A percentile compares a stretch with the other conserved stretches of the same genome.
These are phyloP conservation scores for Saccopteryx bilineata DNA, from an alignment of 2,113 vertebrate species.

Conservation along the genomic window DNA sequence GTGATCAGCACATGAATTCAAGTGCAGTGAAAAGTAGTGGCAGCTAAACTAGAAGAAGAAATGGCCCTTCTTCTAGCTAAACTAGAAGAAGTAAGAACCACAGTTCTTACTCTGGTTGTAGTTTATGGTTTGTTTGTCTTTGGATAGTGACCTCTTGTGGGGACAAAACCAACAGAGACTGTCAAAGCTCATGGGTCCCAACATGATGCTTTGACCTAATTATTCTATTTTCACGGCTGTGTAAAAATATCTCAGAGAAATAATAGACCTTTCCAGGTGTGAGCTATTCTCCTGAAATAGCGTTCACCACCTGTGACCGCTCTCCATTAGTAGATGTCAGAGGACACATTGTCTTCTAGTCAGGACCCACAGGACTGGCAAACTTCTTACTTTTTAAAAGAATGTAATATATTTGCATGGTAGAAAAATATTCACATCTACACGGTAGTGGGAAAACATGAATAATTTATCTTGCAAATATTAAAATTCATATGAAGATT, in stretches of 20 bases:
- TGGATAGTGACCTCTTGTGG: conserved; percentile 69
- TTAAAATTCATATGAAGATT: conserved; percentile 35
- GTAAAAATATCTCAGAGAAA: conserved; percentile 74
- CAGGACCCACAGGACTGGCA: conserved; percentile 48
- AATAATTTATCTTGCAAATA: conserved; percentile 49
- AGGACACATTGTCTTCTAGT: conserved; percentile 75
- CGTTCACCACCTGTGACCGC: conserved; percentile 77
- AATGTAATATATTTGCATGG: conserved; percentile 20
- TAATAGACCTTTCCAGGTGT: conserved; percentile 82
- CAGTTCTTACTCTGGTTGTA: not conserved
- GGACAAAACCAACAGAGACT: conserved; percentile 59
- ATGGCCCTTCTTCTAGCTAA: not conserved
- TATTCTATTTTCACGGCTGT: conserved; percentile 80
- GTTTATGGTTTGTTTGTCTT: conserved; percentile 75
- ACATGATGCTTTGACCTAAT: conserved; percentile 82
- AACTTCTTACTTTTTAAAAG: not conserved
- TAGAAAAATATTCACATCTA: conserved; percentile 28
- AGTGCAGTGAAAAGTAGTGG: not conserved
- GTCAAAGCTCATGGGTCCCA: conserved; percentile 74
- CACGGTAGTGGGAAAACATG: conserved; percentile 4
- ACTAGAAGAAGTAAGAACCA: not conserved
- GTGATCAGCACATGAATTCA: not conserved
- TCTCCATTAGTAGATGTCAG: conserved; percentile 79
- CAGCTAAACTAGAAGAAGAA: not conserved
- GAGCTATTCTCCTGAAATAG: conserved; percentile 81